Base-by-base conservation (phyloP, 1,140 invertebrate genomes). In the Drosophila quadrilineata region DNA sequence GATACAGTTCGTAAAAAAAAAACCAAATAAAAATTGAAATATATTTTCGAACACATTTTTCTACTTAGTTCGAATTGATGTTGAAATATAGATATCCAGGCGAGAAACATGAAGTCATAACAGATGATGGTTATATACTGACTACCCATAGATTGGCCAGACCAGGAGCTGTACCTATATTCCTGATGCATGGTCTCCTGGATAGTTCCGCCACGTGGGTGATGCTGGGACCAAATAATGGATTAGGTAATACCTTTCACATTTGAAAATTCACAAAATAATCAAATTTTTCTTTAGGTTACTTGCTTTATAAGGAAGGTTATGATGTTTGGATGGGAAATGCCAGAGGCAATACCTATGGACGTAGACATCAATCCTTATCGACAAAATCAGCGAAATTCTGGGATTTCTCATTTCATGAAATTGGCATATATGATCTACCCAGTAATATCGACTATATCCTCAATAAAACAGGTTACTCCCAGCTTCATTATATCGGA, bases 61-160 rank as follows among this genome's bases (percentile, higher is more conserved):
- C n/a, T n/a, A n/a, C n/a, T n/a, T n/a, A 45, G 41, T 16, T 10
- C n/a, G 12, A 28, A n/a, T 24, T 45, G 12, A 8, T 28, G 8
- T 0, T 3, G 1, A 45, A 45, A 9, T 45, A 45, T 3, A 10
- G 22, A 2, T 94, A 93, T 68, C 90, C 90, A 2, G 77, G 90
- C 0, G 93, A 94, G 80, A 85, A 73, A 1, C 90, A 93, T 58
- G 14, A 76, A 0, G 85, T 90, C 3, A 71, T 69, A 1, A 92
- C 92, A 0, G 48, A 77, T 9, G 92, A 92, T 88, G 91, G 90
- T n/a, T 92, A 92, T 54, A 88, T 91, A 3, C 64, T 92, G 12
- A 86, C 73, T 9, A 62, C 92, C 24, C 90, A 91, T 60, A 80
- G 91, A 2, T 67, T 79, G 14, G 56, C 56, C 4, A n/a, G 17